Evolutionary conservation across 1,140 invertebrate species (phyloP).

Genomic region (Ectropis grisescens): DNA sequence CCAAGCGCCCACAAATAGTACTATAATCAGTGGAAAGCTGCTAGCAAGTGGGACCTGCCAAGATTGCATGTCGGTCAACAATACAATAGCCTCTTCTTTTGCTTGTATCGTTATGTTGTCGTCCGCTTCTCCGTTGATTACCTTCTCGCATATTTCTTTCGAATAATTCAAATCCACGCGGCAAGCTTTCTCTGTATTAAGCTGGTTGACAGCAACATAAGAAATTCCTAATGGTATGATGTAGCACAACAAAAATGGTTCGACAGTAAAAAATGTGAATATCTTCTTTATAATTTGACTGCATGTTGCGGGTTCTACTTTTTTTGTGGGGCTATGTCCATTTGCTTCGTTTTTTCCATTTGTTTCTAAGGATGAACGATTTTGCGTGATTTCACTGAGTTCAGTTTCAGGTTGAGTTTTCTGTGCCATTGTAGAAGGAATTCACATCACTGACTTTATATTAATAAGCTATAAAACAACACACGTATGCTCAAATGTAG

Average conservation of each 20-base stretch:
- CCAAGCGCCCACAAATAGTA: constrained; percentile 75
- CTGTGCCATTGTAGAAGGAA: constrained; percentile 11
- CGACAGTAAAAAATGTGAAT: constrained; percentile 62
- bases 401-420: constrained; percentile 12
- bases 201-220: constrained; percentile 66
- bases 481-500: no score
- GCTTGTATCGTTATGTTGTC: constrained; percentile 27
- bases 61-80: constrained; percentile 68
- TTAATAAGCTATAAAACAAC: no score
- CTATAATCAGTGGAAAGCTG: constrained; percentile 69
- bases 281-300: constrained; percentile 19
- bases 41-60: constrained; percentile 70
- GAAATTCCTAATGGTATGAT: constrained; percentile 67
- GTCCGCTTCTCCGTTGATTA: constrained; percentile 41
- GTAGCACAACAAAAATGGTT: constrained; percentile 70
- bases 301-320: no score
- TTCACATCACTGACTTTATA: constrained; percentile 3
- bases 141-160: constrained; percentile 61
- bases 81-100: constrained; percentile 48
- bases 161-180: constrained; percentile 68
- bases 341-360: constrained; percentile 9
- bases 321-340: no score
- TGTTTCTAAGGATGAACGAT: constrained; percentile 1
- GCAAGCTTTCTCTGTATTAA: constrained; percentile 75
- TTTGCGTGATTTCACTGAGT: constrained; percentile 8